Conservation (phyloP, 2,888 invertebrate genomes). For the Apamea anceps region DNA sequence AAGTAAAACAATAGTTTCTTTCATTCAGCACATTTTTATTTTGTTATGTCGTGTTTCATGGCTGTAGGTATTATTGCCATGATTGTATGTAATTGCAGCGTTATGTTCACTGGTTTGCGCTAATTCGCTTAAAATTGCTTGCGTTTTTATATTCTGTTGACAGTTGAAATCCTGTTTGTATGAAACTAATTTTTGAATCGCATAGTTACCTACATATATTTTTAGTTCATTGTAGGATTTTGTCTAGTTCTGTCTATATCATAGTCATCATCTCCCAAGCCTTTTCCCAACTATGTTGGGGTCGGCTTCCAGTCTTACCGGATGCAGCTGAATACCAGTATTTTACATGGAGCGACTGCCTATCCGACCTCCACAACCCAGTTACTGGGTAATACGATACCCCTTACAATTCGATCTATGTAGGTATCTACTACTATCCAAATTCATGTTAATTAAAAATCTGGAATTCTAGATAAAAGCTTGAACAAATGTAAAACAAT, state of each 20-base stretch:
- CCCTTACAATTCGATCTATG: no score
- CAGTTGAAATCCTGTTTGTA: background rate
- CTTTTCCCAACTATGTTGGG: no score
- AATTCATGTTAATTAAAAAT: background rate
- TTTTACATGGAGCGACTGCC: no score
- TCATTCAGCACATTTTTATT: slow-evolving; percentile 1
- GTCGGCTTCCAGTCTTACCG: no score
- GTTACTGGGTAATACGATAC: no score
- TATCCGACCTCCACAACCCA: no score
- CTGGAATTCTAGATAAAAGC: background rate
- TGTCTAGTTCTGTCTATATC: background rate
- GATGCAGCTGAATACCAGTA: no score
- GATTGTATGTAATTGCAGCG: slow-evolving; percentile 17
- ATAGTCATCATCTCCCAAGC: no score
- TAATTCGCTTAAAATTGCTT: slow-evolving; percentile 37
- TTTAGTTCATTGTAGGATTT: no score
- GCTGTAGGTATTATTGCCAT: slow-evolving; percentile 8
- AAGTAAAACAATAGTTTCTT: slow-evolving; percentile 1
- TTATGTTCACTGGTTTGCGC: slow-evolving; percentile 14
- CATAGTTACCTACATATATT: background rate
- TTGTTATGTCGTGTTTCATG: slow-evolving; percentile 20
- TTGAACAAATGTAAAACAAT: background rate
- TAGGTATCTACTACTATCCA: background rate
- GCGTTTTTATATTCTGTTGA: slow-evolving; percentile 21
- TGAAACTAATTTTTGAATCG: background rate